Conservation (phyloP, 2,797 vertebrate genomes). For the Gambelia wislizenii region DNA sequence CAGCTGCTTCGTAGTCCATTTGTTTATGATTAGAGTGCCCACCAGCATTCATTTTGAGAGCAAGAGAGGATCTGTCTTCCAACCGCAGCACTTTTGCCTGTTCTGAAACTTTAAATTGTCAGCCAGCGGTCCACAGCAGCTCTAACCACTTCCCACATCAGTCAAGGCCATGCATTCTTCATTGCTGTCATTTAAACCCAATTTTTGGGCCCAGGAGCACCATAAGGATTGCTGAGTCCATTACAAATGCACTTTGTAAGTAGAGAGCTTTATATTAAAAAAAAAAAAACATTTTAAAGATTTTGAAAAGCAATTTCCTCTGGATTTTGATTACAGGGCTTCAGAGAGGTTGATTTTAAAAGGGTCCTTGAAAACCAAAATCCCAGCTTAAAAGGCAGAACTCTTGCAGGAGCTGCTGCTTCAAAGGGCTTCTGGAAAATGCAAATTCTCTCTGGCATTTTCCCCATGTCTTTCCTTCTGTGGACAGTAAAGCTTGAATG, state of each 20-base stretch:
- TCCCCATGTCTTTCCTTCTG: not conserved
- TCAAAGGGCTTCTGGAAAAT: not conserved
- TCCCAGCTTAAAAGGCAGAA: not conserved
- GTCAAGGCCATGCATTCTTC: not conserved
- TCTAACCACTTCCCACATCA: not conserved
- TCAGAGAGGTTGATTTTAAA: constrained; percentile 7
- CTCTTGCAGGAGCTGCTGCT: not conserved
- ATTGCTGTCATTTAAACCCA: not conserved
- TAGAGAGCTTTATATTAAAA: not conserved
- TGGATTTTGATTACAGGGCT: not conserved
- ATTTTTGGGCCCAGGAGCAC: not conserved
- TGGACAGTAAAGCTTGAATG: not conserved
- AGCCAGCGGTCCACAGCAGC: no score
- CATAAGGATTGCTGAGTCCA: not conserved
- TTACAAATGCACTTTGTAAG: constrained; percentile 17
- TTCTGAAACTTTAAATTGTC: not conserved
- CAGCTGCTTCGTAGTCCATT: not conserved
- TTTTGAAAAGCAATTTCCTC: not conserved
- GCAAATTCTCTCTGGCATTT: not conserved
- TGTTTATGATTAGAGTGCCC: not conserved
- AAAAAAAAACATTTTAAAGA: no score
- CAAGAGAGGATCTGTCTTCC: not conserved
- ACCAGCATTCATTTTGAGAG: not conserved
- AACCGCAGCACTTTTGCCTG: not conserved
- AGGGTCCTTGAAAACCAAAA: not conserved